Evolutionary conservation across 2,888 invertebrate genomes (phyloP).

Genomic region (Globia sparganii): DNA sequence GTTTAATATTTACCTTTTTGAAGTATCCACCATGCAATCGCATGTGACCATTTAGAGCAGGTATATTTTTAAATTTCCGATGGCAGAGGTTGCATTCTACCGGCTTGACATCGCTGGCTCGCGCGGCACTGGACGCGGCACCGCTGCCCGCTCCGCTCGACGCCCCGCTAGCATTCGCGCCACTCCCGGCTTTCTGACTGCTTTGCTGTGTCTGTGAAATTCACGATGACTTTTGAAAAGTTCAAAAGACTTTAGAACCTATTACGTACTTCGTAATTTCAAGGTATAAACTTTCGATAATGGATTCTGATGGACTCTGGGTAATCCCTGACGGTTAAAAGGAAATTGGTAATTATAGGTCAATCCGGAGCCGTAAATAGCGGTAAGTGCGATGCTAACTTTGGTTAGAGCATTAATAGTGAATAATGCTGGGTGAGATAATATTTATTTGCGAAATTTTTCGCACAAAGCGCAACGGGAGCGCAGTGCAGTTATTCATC

Average conservation of each 20-base stretch:
- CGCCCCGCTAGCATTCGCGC: slow-evolving; percentile 75
- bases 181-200: slow-evolving; percentile 81
- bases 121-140: slow-evolving; percentile 70
- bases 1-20: slow-evolving; percentile 93
- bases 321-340: slow-evolving; percentile 80
- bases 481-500: slow-evolving; percentile 86
- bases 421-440: slow-evolving; percentile 45
- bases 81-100: slow-evolving; percentile 99
- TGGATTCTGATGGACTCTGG: slow-evolving; percentile 85
- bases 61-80: slow-evolving; percentile 98
- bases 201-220: slow-evolving; percentile 85
- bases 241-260: slow-evolving; percentile 86
- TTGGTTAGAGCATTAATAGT: slow-evolving; percentile 30
- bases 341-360: slow-evolving; percentile 82
- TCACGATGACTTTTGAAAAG: slow-evolving; percentile 84
- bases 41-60: slow-evolving; percentile 99
- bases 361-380: slow-evolving; percentile 73
- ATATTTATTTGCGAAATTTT: slow-evolving; percentile 68
- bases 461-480: slow-evolving; percentile 67
- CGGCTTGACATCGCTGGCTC: slow-evolving; percentile 93
- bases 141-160: slow-evolving; percentile 73
- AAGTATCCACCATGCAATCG: slow-evolving; percentile 99
- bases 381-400: slow-evolving; percentile 50
- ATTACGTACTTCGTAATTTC: slow-evolving; percentile 87
- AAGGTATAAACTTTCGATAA: slow-evolving; percentile 87